phyloP scores from a whole-genome alignment of 1,140 invertebrate genomes.

The Glossosoma conforme region DNA sequence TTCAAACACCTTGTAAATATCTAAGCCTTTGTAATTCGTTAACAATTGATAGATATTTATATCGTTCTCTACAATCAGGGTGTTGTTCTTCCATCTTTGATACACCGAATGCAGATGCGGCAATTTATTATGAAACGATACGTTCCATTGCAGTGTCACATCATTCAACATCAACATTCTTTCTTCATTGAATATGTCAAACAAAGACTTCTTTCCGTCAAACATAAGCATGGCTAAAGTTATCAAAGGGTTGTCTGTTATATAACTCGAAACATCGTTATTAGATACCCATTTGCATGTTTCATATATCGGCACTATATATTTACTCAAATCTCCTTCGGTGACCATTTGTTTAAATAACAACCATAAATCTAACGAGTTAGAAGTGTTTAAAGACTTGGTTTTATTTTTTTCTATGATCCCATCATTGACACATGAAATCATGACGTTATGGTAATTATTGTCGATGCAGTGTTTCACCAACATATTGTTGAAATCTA shows the following conservation, averaged over 20 bases:
- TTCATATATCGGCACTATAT: constrained; percentile 46
- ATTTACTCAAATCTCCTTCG: constrained; percentile 43
- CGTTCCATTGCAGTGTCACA: constrained; percentile 14
- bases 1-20: constrained; percentile 53
- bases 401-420: constrained; percentile 42
- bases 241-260: constrained; percentile 44
- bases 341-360: constrained; percentile 47
- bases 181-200: constrained; percentile 46
- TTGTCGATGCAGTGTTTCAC: constrained; percentile 51
- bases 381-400: constrained; percentile 30
- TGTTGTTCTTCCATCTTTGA: constrained; percentile 39
- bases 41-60: constrained; percentile 55
- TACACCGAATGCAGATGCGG: constrained; percentile 47
- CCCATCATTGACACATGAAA: constrained; percentile 44
- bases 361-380: constrained; percentile 47
- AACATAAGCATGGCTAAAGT: constrained; percentile 46
- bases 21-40: constrained; percentile 52
- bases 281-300: constrained; percentile 47
- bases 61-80: constrained; percentile 41
- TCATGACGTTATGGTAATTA: constrained; percentile 48
- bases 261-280: constrained; percentile 41
- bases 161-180: constrained; percentile 41
- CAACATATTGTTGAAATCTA: constrained; percentile 51
- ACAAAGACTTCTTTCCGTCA: constrained; percentile 42
- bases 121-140: constrained; percentile 30